A percentile compares a stretch with the other conserved stretches of the same genome.
phyloP scores from a whole-genome alignment of 2,888 invertebrate species.

The Lasiommata megera region DNA sequence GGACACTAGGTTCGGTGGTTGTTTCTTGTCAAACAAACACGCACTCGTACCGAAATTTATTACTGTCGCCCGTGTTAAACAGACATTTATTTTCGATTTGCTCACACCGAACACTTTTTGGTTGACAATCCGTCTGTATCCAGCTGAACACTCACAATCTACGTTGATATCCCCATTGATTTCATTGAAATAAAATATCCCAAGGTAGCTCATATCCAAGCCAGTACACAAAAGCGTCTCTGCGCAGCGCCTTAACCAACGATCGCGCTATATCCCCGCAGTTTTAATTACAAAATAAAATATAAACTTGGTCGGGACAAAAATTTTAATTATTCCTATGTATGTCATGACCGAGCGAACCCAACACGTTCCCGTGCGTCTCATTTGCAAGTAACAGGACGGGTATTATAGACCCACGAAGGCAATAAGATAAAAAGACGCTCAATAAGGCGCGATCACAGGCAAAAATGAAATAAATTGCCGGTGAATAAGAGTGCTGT shows the following conservation, averaged over 20 bases:
- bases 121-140: too few relatives aligned
- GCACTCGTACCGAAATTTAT: too few relatives aligned
- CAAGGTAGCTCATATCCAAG: too few relatives aligned
- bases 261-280: not conserved
- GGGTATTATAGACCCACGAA: slow-evolving; percentile 79
- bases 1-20: too few relatives aligned
- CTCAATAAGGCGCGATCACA: slow-evolving; percentile 81
- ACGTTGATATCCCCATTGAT: too few relatives aligned
- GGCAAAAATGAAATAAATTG: slow-evolving; percentile 82
- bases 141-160: too few relatives aligned
- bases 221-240: too few relatives aligned
- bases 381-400: slow-evolving; percentile 80
- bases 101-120: too few relatives aligned
- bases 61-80: too few relatives aligned
- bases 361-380: slow-evolving; percentile 71
- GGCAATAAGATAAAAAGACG: slow-evolving; percentile 78
- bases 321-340: slow-evolving; percentile 72
- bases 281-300: slow-evolving; percentile 17
- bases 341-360: slow-evolving; percentile 69
- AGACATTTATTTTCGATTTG: too few relatives aligned
- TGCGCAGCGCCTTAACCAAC: not conserved
- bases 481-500: slow-evolving; percentile 77
- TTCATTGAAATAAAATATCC: too few relatives aligned
- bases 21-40: too few relatives aligned
- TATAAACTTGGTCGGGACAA: slow-evolving; percentile 35